Evolutionary conservation across 2,888 invertebrate species (phyloP).

Genomic region (Lepidocyrtoides sp.): DNA sequence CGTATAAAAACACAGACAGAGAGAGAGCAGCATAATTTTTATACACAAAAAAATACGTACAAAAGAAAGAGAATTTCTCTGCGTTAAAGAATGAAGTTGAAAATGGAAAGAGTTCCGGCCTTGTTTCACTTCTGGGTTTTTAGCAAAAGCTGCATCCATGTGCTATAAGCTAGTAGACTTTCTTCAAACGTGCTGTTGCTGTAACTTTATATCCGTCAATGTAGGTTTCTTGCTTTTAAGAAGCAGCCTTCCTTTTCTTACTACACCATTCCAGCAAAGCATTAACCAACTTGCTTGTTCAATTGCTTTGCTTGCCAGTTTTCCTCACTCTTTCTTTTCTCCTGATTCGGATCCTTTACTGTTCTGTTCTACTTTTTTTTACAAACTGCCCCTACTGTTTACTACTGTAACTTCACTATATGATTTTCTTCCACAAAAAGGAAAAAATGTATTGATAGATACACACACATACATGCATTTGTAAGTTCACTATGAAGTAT

Average conservation of each 20-base stretch:
- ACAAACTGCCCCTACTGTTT: constrained; percentile 49
- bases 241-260: not conserved
- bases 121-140: constrained; percentile 57
- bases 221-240: not conserved
- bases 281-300: constrained; percentile 42
- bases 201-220: too few species aligned
- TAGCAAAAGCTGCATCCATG: constrained; percentile 19
- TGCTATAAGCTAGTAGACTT: not conserved
- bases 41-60: not conserved
- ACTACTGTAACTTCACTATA: constrained; percentile 25
- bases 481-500: not conserved
- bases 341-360: constrained; percentile 57
- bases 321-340: constrained; percentile 33
- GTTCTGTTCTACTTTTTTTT: constrained; percentile 69
- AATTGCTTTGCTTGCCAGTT: constrained; percentile 41
- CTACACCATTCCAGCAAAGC: not conserved
- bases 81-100: constrained; percentile 35
- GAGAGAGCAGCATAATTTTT: constrained; percentile 18
- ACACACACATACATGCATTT: not conserved
- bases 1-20: not conserved
- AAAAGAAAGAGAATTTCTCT: not conserved
- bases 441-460: constrained; percentile 13
- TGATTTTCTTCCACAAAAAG: constrained; percentile 20
- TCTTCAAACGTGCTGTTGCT: too few species aligned
- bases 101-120: constrained; percentile 70